These are phyloP conservation scores for Phoenicopterus ruber DNA, from an alignment of 2,113 vertebrate species.

Conservation along the genomic window DNA sequence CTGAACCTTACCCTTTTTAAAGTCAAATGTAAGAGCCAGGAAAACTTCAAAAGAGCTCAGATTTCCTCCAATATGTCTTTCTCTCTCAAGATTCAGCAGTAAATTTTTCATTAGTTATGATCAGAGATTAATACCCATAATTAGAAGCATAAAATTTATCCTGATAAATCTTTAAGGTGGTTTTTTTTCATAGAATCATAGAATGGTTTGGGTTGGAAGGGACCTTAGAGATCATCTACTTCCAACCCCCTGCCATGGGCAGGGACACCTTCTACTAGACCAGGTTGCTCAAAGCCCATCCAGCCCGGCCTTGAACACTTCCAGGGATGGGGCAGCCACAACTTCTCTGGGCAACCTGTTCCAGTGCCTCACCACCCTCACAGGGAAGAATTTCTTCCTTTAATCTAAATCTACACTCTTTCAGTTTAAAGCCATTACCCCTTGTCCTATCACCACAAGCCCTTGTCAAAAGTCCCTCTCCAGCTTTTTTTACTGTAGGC, in stretches of 20 bases:
- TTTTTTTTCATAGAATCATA: neutral
- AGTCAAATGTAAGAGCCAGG: neutral
- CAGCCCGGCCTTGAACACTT: neutral
- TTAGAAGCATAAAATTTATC: neutral
- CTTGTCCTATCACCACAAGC: neutral
- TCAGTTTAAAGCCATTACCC: neutral
- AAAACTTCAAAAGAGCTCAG: neutral
- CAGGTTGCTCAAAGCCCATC: neutral
- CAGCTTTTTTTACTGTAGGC: neutral
- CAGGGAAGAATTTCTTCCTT: neutral
- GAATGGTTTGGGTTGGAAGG: neutral
- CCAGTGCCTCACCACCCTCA: neutral
- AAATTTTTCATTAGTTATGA: neutral
- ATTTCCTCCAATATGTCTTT: neutral
- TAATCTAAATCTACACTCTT: neutral
- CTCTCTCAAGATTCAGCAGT: neutral
- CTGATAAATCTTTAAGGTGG: neutral
- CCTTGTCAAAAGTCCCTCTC: fast-evolving
- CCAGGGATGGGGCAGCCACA: neutral
- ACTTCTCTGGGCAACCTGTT: neutral
- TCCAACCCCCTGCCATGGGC: neutral
- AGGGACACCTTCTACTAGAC: neutral
- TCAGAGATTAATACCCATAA: neutral
- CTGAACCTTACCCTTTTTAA: neutral
- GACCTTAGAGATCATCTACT: neutral